Evolutionary conservation across 2,888 invertebrate genomes (phyloP), one percentile per base, ranked within the genome.

Genomic region (Microplitis manilae): DNA sequence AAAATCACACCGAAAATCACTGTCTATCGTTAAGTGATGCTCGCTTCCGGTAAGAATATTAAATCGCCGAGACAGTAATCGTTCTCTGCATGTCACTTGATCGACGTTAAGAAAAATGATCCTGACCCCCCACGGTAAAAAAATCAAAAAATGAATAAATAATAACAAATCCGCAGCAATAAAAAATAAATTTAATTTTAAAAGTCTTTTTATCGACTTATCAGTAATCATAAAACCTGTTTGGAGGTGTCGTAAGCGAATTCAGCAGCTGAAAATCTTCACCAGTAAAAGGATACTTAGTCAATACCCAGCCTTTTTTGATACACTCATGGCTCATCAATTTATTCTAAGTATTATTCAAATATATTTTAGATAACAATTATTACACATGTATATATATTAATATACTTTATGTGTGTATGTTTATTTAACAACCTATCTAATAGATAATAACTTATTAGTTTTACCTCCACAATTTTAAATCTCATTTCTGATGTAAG

Each of bases 231-330:
- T 65, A 62, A 77, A 86, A 93, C 93, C 93, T 92, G 85, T 94
- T 94, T 0, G 94, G 94, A 1, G 94, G 93, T 1, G 93, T 93
- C 15, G 92, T 87, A 82, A 92, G 90, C 62, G 88, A 90, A 84
- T 94, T 94, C 2, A 94, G 85, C 59, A 91, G 85, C 83, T 93
- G 92, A 76, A 94, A 93, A 82, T 94, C 94, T 0, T 87, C 87
- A 0, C 91, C 91, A 0, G 90, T 90, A 6, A 88, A 90, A 0
- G 94, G 94, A 83, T 92, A 94, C 1, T 92, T 93, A 5, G 92
- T 92, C 79, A 94, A 83, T 15, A 94, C 92, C 93, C 94, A 94
- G 0, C 94, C 94, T 62, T 91, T 88, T 68, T 91, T 91, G 13
- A 93, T 84, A 83, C 93, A 93, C 80, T 94, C 93, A 86, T 92